Base-by-base conservation (phyloP, 2,888 invertebrate species). In the Dinocampus coccinellae region DNA sequence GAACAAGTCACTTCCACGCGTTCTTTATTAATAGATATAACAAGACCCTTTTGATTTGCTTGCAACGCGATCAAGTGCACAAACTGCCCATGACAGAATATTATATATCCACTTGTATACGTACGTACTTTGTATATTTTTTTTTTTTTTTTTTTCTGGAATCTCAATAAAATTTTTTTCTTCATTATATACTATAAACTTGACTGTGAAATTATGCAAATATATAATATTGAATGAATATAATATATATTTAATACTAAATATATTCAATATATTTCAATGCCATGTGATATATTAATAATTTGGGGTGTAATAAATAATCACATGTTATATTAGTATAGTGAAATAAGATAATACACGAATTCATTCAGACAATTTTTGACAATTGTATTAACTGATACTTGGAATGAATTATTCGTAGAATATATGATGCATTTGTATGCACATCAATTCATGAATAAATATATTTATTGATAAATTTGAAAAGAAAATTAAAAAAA, bases 1-100 rank as follows among this genome's bases (percentile, higher is more conserved):
- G 36, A 24, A 34, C 58, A 24, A 33, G 39, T 39, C 33, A 63
- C 47, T 16, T 11, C 11, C 10, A 26, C 7, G 62, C 52, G 29
- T 36, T 75, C 16, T 72, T 77, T 67, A 72, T 75, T 76, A 78
- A 79, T 76, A 76, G 63, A 36, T 36, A 10, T 36, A 36, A 64
- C 72, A 63, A 65, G 66, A 66, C 69, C 61, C 64, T 53, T 47
- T 69, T 66, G 57, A 66, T 36, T 55, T 47, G 63, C 26, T 29
- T 47, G 26, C 22, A 55, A 24, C 39, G 39, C 39, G 39, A 58
- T 29, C 26, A 29, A 29, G 24, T 29, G 24, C 47, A 47, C 47
- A 20, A 47, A 47, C 16, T 16, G 47, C 47, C 47, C 47, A 47
- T 47, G 47, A 47, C 16, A n/a, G 16, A 47, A 47, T 47, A 47